These are phyloP conservation scores for Sternotherus odoratus DNA, from an alignment of 2,797 vertebrate genomes.

Conservation along the genomic window DNA sequence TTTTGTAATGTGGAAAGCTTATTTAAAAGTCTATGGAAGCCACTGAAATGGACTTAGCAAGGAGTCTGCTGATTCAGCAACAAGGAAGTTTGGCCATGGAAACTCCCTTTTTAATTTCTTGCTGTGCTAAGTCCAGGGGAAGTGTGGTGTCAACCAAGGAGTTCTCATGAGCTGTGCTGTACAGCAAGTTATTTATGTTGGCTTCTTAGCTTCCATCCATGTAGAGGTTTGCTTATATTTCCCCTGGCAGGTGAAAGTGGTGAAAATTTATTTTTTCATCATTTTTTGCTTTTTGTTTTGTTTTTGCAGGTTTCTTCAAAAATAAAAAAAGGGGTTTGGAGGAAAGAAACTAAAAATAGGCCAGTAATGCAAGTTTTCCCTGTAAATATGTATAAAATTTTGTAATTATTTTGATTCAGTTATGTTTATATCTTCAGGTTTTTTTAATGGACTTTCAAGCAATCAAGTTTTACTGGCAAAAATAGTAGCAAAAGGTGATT, in stretches of 20 bases:
- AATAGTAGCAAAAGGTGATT: not conserved
- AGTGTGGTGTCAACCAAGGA: not conserved
- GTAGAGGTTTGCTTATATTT: not conserved
- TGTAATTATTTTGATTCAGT: not conserved
- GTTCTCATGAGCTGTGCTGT: not conserved
- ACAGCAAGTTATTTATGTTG: not conserved
- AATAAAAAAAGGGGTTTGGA: not conserved
- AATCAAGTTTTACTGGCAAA: not conserved
- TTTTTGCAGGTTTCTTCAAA: not conserved
- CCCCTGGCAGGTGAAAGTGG: accelerated
- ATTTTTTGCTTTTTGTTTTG: not conserved
- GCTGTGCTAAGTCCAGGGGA: not conserved
- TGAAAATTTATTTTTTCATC: not conserved
- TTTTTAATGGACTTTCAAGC: not conserved
- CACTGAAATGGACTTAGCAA: not conserved
- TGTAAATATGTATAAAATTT: not conserved
- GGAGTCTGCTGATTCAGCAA: not conserved
- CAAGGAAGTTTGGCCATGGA: not conserved
- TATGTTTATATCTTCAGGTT: not conserved
- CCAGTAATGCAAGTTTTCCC: not conserved
- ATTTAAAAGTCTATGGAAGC: not conserved
- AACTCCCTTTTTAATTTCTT: not conserved
- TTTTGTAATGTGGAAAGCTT: not conserved
- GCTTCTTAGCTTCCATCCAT: not conserved
- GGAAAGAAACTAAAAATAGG: not conserved